A percentile compares a stretch with the other conserved stretches of the same genome.
phyloP scores from a whole-genome alignment of 2,797 vertebrate genomes.

The Potorous gilbertii region DNA sequence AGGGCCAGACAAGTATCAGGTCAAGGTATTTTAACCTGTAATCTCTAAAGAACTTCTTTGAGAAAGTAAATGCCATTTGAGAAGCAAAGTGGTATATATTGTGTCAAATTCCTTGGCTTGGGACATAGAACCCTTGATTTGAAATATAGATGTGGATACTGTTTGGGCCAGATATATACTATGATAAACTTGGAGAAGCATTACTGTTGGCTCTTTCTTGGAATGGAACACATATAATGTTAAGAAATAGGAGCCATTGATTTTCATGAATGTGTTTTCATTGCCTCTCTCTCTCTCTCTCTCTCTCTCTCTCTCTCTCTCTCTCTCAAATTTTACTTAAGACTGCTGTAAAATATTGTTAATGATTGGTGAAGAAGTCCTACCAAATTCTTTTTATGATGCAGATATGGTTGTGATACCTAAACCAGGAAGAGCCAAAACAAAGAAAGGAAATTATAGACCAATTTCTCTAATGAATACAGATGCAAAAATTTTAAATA shows the following conservation, averaged over 20 bases:
- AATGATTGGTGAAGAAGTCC: too few relatives aligned
- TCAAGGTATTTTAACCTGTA: not conserved
- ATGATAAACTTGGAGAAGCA: not conserved
- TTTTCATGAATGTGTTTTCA: not conserved
- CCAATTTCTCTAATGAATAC: too few relatives aligned
- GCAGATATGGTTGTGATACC: too few relatives aligned
- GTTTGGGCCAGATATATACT: not conserved
- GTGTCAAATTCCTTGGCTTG: not conserved
- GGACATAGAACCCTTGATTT: not conserved
- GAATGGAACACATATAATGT: not conserved
- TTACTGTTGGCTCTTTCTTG: not conserved
- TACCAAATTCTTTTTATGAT: too few relatives aligned
- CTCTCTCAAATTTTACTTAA: not conserved
- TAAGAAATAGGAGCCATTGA: not conserved
- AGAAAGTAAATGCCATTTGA: not conserved
- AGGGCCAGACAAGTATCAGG: not conserved
- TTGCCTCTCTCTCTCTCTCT: not conserved
- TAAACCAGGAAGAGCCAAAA: too few relatives aligned
- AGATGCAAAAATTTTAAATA: too few relatives aligned
- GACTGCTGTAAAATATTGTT: not conserved
- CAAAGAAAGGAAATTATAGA: too few relatives aligned
- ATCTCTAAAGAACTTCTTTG: not conserved
- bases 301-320: too few relatives aligned
- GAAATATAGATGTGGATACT: not conserved
- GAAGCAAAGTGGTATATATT: not conserved